Evolutionary conservation across 2,888 invertebrate genomes (phyloP).

Genomic region (Pheosia tremula): DNA sequence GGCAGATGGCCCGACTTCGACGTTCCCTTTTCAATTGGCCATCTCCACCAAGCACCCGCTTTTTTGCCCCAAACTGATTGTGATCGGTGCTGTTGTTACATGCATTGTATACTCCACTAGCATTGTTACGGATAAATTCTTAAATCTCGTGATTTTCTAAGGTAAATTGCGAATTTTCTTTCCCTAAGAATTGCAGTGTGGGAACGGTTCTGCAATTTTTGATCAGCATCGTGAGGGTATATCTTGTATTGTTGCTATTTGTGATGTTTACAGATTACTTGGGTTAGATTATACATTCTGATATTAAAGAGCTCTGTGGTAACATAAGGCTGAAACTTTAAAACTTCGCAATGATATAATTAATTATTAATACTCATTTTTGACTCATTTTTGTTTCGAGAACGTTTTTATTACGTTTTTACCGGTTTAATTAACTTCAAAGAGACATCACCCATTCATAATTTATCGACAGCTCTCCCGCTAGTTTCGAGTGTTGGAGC

Average conservation of each 20-base stretch:
- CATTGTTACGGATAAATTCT: slow-evolving; percentile 71
- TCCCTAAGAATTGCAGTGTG: slow-evolving; percentile 63
- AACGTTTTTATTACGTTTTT: not conserved
- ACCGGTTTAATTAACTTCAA: slow-evolving; percentile 22
- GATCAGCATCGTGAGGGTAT: slow-evolving; percentile 57
- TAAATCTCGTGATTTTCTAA: slow-evolving; percentile 61
- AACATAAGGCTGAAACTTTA: slow-evolving; percentile 5
- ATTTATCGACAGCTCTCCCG: slow-evolving; percentile 29
- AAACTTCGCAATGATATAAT: too few species aligned
- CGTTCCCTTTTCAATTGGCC: slow-evolving; percentile 78
- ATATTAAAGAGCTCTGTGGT: slow-evolving; percentile 38
- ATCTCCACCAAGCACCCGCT: slow-evolving; percentile 60
- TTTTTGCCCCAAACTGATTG: slow-evolving; percentile 73
- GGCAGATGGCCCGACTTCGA: slow-evolving; percentile 66
- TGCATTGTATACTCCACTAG: slow-evolving; percentile 57
- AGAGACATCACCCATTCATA: slow-evolving; percentile 32
- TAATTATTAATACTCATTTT: too few species aligned
- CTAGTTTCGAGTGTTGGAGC: slow-evolving; percentile 30
- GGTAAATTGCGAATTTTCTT: slow-evolving; percentile 69
- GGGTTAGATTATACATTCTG: slow-evolving; percentile 21
- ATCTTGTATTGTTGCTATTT: not conserved
- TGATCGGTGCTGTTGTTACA: slow-evolving; percentile 69
- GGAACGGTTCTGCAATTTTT: slow-evolving; percentile 60
- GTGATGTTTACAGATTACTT: slow-evolving; percentile 1
- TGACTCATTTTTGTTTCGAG: not conserved